Conservation (phyloP, 2,113 vertebrate species). For the Oncorhynchus tshawytscha region DNA sequence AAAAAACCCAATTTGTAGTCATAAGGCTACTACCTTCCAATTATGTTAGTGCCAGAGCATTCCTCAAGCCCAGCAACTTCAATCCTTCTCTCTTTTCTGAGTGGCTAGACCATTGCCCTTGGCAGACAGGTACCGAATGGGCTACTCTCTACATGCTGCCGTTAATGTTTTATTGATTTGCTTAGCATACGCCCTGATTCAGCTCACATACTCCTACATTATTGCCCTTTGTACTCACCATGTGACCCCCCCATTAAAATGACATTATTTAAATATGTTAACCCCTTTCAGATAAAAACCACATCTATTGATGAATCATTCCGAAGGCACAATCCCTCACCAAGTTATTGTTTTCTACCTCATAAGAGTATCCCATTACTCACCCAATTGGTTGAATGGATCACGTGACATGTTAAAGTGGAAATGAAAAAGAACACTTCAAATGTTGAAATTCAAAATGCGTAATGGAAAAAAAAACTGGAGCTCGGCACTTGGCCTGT, state of each 20-base stretch:
- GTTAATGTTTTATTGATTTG: constrained; percentile 79
- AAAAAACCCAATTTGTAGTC: constrained; percentile 87
- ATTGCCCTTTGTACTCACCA: constrained; percentile 71
- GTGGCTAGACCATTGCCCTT: constrained; percentile 71
- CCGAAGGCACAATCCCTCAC: constrained; percentile 26
- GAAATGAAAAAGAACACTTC: constrained; percentile 41
- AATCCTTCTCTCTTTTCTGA: constrained; percentile 76
- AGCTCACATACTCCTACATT: constrained; percentile 67
- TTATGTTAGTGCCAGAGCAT: constrained; percentile 80
- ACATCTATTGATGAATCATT: constrained; percentile 69
- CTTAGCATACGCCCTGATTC: constrained; percentile 73
- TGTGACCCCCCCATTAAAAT: constrained; percentile 71
- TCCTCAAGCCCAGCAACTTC: constrained; percentile 81
- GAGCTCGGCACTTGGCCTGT: too few relatives aligned
- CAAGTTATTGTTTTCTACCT: constrained; percentile 67
- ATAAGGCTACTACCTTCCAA: constrained; percentile 86
- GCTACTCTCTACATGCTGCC: constrained; percentile 70
- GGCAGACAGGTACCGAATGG: constrained; percentile 77
- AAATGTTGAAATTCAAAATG: constrained; percentile 42
- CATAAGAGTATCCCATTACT: constrained; percentile 57
- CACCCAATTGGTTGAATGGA: constrained; percentile 68
- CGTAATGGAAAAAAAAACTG: too few relatives aligned
- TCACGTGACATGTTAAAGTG: constrained; percentile 62
- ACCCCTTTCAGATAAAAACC: constrained; percentile 66
- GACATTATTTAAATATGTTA: constrained; percentile 76